Base-by-base conservation (phyloP, 92 coral and sea anemone genomes). In the Montipora capitata region DNA sequence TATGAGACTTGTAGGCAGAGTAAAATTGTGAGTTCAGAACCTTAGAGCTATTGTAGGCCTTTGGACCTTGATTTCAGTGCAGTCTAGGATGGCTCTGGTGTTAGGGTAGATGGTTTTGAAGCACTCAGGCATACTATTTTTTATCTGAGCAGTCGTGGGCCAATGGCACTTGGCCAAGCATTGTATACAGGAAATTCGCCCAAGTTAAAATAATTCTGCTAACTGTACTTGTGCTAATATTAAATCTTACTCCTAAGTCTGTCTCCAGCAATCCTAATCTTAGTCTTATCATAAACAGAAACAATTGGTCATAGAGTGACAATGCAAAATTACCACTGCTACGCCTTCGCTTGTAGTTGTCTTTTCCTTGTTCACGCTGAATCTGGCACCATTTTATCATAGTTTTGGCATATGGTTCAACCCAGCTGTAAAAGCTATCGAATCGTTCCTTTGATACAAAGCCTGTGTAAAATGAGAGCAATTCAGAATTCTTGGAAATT, bases 141-240 rank as follows among this genome's bases (percentile, higher is more conserved):
- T 70, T 69, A 87, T 45, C 63, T 79, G 91, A 65, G 62, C 68
- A 51, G 63, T 79, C n/a, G 86, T 41, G 20, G 91, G 80, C 86
- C 86, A 87, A 58, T 68, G 87, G 87, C 54, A 88, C 69, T 72
- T 78, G 85, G 80, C 91, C 91, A 62, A 87, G 74, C 70, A 87
- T 68, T 42, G 51, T 51, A 49, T 87, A 79, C 79, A 87, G 81
- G 66, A 85, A 77, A 59, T 77, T 85, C 10, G 71, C 66, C 84
- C 76, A 85, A 45, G 90, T 85, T 64, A 77, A 27, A 65, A 85
- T 66, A 45, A 84, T 84, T 73, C 89, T 74, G 82, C 82, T 75
- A 18, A 74, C 82, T 18, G 89, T 59, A 52, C 76, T 87, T 58
- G 13, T 72, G 73, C 85, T 76, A 17, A 68, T 59, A 17, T 68